A percentile compares a stretch with the other conserved stretches of the same genome.
These are phyloP conservation scores for Hippolais icterina DNA, from an alignment of 2,113 vertebrate genomes.

Conservation along the genomic window DNA sequence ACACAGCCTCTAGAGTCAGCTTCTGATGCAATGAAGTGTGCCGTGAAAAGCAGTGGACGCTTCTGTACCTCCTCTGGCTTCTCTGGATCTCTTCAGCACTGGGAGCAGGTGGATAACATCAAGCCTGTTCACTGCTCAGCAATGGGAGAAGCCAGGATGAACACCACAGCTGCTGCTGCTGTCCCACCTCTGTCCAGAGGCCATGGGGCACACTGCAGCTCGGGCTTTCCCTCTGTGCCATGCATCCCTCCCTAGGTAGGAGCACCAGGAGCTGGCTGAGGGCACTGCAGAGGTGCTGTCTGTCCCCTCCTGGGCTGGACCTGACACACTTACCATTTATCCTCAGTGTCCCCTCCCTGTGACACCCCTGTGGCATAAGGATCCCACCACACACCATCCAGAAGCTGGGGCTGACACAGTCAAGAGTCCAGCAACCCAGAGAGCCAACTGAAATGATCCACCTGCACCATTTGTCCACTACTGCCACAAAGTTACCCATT, in stretches of 20 bases:
- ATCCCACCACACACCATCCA: neutral
- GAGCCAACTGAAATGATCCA: neutral
- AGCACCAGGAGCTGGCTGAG: neutral
- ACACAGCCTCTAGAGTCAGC: neutral
- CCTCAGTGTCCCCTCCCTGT: neutral
- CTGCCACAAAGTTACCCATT: neutral
- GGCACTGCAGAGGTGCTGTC: neutral
- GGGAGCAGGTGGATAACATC: neutral
- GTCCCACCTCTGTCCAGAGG: neutral
- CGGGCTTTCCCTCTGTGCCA: neutral
- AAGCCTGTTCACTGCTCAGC: neutral
- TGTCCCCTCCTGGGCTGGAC: neutral
- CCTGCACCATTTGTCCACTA: neutral
- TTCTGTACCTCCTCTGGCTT: neutral
- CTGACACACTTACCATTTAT: neutral
- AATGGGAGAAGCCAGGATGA: neutral
- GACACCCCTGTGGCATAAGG: neutral
- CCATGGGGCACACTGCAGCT: neutral
- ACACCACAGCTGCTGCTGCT: neutral
- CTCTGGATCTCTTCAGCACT: neutral
- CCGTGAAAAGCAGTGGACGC: neutral
- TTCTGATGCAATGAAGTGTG: neutral
- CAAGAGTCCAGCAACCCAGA: rapidly evolving
- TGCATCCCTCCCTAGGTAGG: neutral
- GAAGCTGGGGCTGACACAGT: neutral